These are phyloP conservation scores for Cryptus viduatorius DNA, from an alignment of 2,888 invertebrate species.

Conservation along the genomic window DNA sequence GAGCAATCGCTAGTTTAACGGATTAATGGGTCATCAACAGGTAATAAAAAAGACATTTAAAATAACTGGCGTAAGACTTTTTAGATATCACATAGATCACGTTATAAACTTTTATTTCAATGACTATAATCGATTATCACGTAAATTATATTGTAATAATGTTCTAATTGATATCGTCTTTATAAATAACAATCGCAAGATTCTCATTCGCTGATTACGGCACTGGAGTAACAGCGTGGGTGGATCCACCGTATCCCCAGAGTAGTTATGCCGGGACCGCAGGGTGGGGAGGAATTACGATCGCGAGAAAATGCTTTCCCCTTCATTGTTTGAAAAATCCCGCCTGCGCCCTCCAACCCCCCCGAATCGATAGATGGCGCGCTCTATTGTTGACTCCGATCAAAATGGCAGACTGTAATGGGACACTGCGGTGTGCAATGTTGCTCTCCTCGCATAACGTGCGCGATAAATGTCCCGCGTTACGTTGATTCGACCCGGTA, in stretches of 20 bases:
- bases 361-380: constrained; percentile 88
- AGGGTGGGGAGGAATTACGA: constrained; percentile 37
- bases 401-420: constrained; percentile 82
- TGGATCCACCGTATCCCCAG: constrained; percentile 23
- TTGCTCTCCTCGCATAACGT: constrained; percentile 72
- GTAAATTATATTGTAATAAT: not conserved
- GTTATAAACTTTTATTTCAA: no score
- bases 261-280: not conserved
- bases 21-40: not conserved
- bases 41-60: no score
- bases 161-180: not conserved
- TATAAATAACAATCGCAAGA: not conserved
- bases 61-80: no score
- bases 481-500: constrained; percentile 66
- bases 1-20: not conserved
- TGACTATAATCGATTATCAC: no score
- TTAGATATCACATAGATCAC: no score
- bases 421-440: constrained; percentile 75
- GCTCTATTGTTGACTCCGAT: constrained; percentile 86
- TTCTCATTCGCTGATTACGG: constrained; percentile 19
- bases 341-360: constrained; percentile 64
- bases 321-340: constrained; percentile 75
- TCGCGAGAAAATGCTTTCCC: constrained; percentile 67
- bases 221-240: constrained; percentile 52
- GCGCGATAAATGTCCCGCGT: constrained; percentile 74